These are phyloP conservation scores for Taenioides sp. DNA, from an alignment of 2,797 vertebrate genomes.

Conservation along the genomic window DNA sequence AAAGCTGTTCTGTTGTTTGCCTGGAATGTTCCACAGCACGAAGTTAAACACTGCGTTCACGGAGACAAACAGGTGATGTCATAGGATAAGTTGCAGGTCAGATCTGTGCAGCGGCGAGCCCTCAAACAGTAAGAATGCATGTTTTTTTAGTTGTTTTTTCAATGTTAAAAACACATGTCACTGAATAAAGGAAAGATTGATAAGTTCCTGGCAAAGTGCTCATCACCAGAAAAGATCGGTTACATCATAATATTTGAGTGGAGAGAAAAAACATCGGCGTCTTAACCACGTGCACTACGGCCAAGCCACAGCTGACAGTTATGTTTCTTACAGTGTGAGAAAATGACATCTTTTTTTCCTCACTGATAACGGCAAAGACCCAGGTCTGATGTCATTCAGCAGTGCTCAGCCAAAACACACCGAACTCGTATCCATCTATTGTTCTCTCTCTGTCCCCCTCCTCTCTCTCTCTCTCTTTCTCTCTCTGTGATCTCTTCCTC, in stretches of 20 bases:
- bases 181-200: background rate
- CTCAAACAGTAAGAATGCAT: too few relatives aligned
- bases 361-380: constrained; percentile 42
- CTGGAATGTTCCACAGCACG: too few relatives aligned
- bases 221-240: too few relatives aligned
- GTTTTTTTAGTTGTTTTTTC: too few relatives aligned
- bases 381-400: constrained; percentile 66
- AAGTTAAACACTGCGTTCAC: too few relatives aligned
- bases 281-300: too few relatives aligned
- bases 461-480: background rate
- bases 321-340: constrained; percentile 12
- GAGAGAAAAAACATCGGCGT: background rate
- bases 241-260: too few relatives aligned
- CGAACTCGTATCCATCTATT: constrained; percentile 74
- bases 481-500: background rate
- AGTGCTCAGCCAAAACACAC: constrained; percentile 67
- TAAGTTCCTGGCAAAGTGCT: background rate
- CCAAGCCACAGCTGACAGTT: background rate
- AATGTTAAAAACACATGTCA: background rate
- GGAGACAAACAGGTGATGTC: background rate
- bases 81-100: background rate
- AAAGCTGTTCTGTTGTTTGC: too few relatives aligned
- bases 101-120: background rate
- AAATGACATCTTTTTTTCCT: constrained; percentile 31
- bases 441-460: constrained; percentile 45